Conservation (phyloP, 2,888 invertebrate species). For the Caradrina clavipalpis region DNA sequence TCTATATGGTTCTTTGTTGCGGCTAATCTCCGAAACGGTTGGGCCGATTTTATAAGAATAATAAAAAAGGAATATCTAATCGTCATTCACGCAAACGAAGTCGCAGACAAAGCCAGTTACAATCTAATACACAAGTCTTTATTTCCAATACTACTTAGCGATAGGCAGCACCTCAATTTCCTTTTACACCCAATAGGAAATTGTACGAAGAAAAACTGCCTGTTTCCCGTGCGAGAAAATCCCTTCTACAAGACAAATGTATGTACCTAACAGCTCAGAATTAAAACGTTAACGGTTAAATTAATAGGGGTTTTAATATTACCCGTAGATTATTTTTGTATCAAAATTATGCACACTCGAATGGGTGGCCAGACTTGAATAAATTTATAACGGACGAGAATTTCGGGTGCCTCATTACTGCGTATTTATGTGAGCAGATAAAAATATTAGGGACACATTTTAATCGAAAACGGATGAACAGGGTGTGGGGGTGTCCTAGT, state of each 20-base stretch:
- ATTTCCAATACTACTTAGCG: constrained; percentile 27
- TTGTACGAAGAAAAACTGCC: constrained; percentile 77
- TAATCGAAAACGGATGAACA: constrained; percentile 89
- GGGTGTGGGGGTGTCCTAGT: constrained; percentile 69
- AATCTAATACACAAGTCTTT: neutral
- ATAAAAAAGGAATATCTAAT: too few species aligned
- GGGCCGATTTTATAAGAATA: too few species aligned
- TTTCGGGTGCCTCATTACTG: constrained; percentile 88
- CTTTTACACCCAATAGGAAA: constrained; percentile 81
- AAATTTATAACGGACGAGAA: constrained; percentile 88
- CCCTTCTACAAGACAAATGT: constrained; percentile 61
- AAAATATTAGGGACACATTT: constrained; percentile 90
- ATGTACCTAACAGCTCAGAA: constrained; percentile 60
- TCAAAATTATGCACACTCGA: constrained; percentile 90
- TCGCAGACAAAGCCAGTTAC: neutral
- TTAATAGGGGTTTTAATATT: constrained; percentile 85
- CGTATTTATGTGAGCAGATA: constrained; percentile 90
- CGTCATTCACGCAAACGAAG: too few species aligned
- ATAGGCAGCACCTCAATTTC: constrained; percentile 69
- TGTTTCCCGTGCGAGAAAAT: constrained; percentile 79
- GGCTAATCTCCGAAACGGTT: too few species aligned
- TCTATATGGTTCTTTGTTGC: too few species aligned
- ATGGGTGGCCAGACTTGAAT: constrained; percentile 85
- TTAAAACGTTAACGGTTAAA: constrained; percentile 71
- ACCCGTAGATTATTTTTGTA: constrained; percentile 88